phyloP scores from a whole-genome alignment of 2,113 vertebrate species.

The Mungos mungo region DNA sequence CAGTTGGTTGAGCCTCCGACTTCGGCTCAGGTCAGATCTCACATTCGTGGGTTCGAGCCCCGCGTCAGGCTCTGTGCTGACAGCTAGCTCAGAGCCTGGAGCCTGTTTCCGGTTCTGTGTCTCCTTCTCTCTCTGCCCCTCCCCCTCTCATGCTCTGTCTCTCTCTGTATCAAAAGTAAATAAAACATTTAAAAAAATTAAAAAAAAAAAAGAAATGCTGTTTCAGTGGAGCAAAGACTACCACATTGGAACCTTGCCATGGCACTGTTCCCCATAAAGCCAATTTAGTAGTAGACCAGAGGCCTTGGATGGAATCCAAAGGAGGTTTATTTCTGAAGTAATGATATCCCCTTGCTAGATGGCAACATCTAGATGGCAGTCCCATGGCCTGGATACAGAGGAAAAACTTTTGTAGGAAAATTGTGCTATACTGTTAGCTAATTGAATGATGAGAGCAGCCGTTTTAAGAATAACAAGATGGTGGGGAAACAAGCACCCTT shows the following conservation, averaged over 20 bases:
- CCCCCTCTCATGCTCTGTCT: no score
- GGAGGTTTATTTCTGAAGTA: not conserved
- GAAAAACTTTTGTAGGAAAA: not conserved
- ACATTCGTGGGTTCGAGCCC: no score
- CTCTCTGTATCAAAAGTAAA: no score
- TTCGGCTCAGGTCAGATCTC: no score
- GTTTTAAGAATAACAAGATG: not conserved
- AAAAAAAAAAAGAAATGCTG: not conserved
- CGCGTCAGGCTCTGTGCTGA: no score
- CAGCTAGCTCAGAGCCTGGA: no score
- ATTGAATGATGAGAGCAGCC: not conserved
- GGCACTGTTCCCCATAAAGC: not conserved
- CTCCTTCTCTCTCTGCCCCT: no score
- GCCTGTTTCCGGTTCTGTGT: no score
- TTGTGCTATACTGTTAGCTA: not conserved
- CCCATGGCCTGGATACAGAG: not conserved
- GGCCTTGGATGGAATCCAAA: not conserved
- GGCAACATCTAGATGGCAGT: not conserved
- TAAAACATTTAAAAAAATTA: no score
- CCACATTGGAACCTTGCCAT: not conserved
- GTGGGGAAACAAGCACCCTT: not conserved
- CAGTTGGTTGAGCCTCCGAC: no score
- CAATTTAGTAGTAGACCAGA: constrained; percentile 12
- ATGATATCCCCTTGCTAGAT: not conserved
- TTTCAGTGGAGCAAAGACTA: constrained; percentile 18